Evolutionary conservation across 2,888 invertebrate genomes (phyloP), one percentile per base, ranked within the genome.

Genomic region (Corbicula japonica): DNA sequence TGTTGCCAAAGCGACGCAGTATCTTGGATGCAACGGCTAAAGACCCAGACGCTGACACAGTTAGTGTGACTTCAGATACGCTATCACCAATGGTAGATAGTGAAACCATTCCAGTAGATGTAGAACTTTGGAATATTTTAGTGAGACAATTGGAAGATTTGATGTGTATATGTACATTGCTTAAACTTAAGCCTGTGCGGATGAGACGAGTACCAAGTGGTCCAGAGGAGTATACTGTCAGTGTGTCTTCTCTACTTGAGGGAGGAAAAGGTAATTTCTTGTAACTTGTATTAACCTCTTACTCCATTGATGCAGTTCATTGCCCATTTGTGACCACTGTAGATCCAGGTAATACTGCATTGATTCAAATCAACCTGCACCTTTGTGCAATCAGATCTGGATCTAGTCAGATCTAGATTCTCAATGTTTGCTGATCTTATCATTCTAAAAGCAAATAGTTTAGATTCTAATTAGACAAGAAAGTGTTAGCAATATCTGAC

Each of bases 141-240:
- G 96, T 97, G 48, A 97, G 97, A 68, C 98, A 98, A 94, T 94
- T 98, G 56, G 98, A 98, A 93, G 98, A 98, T 92, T 95, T 97
- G 1, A 96, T 97, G 2, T 95, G 97, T 68, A 76, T 92, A 23
- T 94, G 86, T 71, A 84, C 88, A 60, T 86, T 93, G 32, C 86
- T 93, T 5, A 85, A 88, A 34, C 46, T 88, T 15, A 76, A 84
- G 30, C 85, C 82, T 21, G 38, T 76, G 44, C 79, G 74, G 32
- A 23, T 38, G 44, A 65, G 62, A 6, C 46, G 61, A 54, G 76
- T 82, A 54, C 68, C 76, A 2, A 56, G 60, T 6, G 50, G 72
- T 44, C 32, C 58, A n/a, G 73, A 82, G 18, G 84, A 88, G 46
- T 84, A 92, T 61, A 77, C 69, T 56, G 89, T 94, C 15, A 92